Evolutionary conservation across 2,113 vertebrate genomes (phyloP).

Genomic region (Vulpes lagopus): DNA sequence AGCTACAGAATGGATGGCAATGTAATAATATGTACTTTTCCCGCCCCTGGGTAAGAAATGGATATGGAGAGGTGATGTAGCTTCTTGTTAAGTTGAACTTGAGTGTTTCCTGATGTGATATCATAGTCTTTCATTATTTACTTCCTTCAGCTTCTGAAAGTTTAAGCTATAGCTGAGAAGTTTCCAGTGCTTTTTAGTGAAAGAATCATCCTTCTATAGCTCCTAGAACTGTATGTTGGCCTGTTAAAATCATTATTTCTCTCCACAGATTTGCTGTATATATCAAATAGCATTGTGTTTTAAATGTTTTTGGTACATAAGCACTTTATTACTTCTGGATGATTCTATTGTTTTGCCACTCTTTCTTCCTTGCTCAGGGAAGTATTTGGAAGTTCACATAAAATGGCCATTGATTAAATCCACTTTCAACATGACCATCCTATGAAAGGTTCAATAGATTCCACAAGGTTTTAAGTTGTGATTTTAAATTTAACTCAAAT

Average conservation of each 20-base stretch:
- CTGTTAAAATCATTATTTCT: background rate
- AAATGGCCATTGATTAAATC: slow-evolving; percentile 48
- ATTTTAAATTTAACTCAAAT: slow-evolving; percentile 58
- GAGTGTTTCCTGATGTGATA: background rate
- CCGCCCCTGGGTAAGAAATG: background rate
- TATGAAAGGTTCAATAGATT: background rate
- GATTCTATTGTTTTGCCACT: background rate
- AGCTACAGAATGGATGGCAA: background rate
- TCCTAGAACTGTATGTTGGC: background rate
- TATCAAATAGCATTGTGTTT: slow-evolving; percentile 10
- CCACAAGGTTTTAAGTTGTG: background rate
- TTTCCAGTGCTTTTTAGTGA: background rate
- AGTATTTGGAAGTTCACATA: slow-evolving; percentile 59
- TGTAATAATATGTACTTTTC: background rate
- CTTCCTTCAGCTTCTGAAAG: slow-evolving; percentile 58
- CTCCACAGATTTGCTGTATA: background rate
- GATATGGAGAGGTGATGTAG: background rate
- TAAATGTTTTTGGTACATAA: background rate
- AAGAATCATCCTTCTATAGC: background rate
- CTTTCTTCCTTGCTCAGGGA: slow-evolving; percentile 33
- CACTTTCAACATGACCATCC: background rate
- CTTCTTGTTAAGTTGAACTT: slow-evolving; percentile 55
- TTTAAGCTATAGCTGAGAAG: background rate
- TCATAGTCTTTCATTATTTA: slow-evolving; percentile 59
- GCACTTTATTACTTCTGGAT: background rate